Evolutionary conservation across 2,797 vertebrate genomes (phyloP).

Genomic region (Myiothlypis coronata): DNA sequence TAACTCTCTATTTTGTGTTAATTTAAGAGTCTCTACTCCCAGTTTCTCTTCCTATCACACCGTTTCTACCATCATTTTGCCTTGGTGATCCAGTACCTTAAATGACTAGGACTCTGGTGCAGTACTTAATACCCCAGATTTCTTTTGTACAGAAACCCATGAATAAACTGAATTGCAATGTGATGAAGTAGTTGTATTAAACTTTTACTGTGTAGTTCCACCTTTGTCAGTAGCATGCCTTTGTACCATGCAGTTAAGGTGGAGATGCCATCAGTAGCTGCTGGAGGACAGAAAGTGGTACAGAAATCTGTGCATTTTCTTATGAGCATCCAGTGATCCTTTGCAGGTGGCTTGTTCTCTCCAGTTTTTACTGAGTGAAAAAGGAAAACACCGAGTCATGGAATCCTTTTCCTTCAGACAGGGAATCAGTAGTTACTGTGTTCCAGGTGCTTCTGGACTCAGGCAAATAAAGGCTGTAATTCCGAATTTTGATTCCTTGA

Average conservation of each 20-base stretch:
- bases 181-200: neutral
- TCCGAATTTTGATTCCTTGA: neutral
- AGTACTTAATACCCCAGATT: neutral
- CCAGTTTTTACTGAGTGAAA: neutral
- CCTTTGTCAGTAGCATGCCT: neutral
- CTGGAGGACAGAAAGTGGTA: neutral
- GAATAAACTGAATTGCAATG: neutral
- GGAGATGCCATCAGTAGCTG: neutral
- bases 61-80: neutral
- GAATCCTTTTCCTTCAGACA: neutral
- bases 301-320: neutral
- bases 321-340: neutral
- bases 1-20: neutral
- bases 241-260: neutral
- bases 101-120: neutral
- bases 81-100: neutral
- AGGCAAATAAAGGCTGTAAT: neutral
- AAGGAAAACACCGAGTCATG: accelerated
- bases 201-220: neutral
- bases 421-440: neutral
- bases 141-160: neutral
- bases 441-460: neutral
- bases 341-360: neutral
- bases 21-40: neutral
- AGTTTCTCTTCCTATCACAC: neutral